These are phyloP conservation scores for Eupithecia vulgata DNA, from an alignment of 2,888 invertebrate species.

Conservation along the genomic window DNA sequence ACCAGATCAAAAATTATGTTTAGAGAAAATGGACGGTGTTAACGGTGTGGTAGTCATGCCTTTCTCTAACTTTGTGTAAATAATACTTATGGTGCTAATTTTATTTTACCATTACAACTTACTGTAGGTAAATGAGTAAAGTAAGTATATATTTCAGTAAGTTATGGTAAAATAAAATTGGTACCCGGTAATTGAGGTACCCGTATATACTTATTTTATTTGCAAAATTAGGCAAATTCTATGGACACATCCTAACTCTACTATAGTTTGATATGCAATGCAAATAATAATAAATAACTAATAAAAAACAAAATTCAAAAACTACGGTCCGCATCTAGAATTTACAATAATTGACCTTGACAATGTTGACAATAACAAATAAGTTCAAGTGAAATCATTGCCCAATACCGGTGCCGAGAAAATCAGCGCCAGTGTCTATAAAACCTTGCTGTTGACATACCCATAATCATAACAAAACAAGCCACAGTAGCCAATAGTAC, in stretches of 20 bases:
- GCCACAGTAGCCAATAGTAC: conserved; percentile 41
- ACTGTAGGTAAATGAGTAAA: too few species aligned
- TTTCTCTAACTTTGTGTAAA: background rate
- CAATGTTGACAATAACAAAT: conserved; percentile 55
- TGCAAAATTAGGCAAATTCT: background rate
- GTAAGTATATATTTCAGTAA: too few species aligned
- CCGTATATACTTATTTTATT: too few species aligned
- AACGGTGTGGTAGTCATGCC: background rate
- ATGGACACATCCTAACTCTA: background rate
- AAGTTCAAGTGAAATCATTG: conserved; percentile 66
- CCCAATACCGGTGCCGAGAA: conserved; percentile 67
- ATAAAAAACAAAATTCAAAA: too few species aligned
- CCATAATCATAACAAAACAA: conserved; percentile 64
- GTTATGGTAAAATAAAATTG: too few species aligned
- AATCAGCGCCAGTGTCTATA: conserved; percentile 75
- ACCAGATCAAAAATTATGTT: too few species aligned
- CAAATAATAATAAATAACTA: background rate
- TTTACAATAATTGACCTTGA: conserved; percentile 61
- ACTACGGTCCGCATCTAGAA: background rate
- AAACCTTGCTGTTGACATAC: conserved; percentile 64
- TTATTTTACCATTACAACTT: too few species aligned
- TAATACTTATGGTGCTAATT: background rate
- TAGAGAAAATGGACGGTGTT: too few species aligned
- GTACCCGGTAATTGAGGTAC: too few species aligned
- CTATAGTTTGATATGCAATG: background rate